phyloP scores from a whole-genome alignment of 2,888 invertebrate species.

The Morinoia aosen region DNA sequence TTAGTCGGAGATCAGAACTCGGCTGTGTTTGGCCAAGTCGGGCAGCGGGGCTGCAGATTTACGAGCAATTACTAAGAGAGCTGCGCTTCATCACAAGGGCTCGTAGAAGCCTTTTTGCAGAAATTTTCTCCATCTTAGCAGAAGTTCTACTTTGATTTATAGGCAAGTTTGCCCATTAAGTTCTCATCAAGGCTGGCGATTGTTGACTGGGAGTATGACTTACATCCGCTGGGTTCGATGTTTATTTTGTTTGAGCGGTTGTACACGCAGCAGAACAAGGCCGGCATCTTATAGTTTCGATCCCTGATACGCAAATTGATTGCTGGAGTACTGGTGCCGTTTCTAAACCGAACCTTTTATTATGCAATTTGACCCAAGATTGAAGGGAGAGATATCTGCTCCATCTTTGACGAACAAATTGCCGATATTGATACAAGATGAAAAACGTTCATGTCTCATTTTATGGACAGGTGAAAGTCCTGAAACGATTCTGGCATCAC shows the following conservation, averaged over 20 bases:
- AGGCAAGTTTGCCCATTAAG: conserved; percentile 30
- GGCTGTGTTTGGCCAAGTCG: conserved; percentile 14
- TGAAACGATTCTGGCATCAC: background rate
- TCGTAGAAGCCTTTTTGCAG: background rate
- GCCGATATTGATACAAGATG: background rate
- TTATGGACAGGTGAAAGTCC: background rate
- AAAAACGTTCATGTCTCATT: background rate
- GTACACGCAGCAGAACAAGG: background rate
- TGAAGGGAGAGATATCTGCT: conserved; percentile 2
- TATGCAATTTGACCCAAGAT: conserved; percentile 31
- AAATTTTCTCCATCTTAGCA: conserved; percentile 41
- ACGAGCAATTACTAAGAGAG: conserved; percentile 16
- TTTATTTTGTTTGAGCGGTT: conserved; percentile 21
- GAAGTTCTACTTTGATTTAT: conserved; percentile 51
- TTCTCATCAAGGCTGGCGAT: conserved; percentile 14
- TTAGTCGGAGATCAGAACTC: conserved; percentile 35
- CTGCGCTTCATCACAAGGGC: conserved; percentile 36
- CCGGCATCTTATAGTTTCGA: background rate
- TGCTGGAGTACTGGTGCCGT: background rate
- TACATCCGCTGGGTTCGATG: background rate
- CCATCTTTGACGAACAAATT: conserved; percentile 12
- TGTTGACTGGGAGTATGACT: conserved; percentile 25
- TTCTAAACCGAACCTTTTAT: background rate
- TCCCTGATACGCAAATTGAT: conserved; percentile 23
- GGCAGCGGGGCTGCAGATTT: conserved; percentile 21